Evolutionary conservation across 64 coral and sea anemone species (phyloP).

Genomic region (Hydrozoanthus tunicans): DNA sequence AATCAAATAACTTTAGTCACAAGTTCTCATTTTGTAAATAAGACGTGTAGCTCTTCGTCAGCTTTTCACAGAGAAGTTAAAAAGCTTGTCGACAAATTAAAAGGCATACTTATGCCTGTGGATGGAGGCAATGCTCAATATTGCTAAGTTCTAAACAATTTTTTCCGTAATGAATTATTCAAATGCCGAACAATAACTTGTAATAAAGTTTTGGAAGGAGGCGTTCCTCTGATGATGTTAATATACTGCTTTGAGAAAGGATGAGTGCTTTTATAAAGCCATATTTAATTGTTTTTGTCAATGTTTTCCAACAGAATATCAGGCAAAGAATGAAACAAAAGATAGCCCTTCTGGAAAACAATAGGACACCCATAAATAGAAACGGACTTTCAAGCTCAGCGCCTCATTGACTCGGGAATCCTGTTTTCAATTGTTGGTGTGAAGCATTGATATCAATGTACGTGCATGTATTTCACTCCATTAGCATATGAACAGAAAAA

Average conservation of each 20-base stretch:
- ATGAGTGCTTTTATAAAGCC: constrained; percentile 16
- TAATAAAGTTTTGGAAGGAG: constrained; percentile 16
- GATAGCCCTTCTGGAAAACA: constrained; percentile 20
- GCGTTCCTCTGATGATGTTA: constrained; percentile 29
- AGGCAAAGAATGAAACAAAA: constrained; percentile 41
- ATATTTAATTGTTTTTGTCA: constrained; percentile 37
- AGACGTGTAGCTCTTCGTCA: background rate
- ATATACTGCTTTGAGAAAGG: constrained; percentile 1
- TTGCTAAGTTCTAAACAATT: background rate
- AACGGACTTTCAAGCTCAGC: constrained; percentile 30
- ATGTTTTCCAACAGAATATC: constrained; percentile 53
- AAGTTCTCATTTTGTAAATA: background rate
- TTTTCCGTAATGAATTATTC: constrained; percentile 30
- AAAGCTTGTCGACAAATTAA: background rate
- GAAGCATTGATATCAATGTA: background rate
- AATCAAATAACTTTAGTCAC: constrained; percentile 7
- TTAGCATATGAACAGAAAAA: constrained; percentile 43
- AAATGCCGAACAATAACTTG: background rate
- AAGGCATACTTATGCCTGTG: background rate
- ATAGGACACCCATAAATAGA: background rate
- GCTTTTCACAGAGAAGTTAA: background rate
- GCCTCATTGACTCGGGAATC: background rate
- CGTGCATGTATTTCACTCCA: background rate
- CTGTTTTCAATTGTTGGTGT: constrained; percentile 20
- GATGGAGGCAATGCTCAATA: background rate